Base-by-base conservation (phyloP, 2,797 vertebrate species). In the Atherinosoma microstoma region DNA sequence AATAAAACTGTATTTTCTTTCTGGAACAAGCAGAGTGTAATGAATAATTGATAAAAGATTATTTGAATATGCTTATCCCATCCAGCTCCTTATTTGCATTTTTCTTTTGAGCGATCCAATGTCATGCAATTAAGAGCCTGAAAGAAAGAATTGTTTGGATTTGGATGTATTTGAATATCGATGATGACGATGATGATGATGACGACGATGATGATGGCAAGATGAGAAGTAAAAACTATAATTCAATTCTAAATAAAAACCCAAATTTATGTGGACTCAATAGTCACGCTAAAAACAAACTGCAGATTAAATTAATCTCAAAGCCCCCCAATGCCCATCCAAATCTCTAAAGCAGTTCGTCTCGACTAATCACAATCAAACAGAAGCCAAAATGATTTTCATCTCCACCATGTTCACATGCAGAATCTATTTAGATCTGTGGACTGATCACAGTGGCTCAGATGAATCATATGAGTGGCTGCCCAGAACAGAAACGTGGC, bases 221-320 rank as follows among this genome's bases (percentile, higher is more conserved):
- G 40, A 73, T 27, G 40, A 64, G 32, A 67, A 61, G n/a, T 4
- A 56, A 61, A 58, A 59, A 49, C 0, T 42, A 49, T 6, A 64
- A 72, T 69, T 79, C 12, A 10, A 18, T 70, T 62, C 59, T 60
- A 27, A 70, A 67, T 4, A 49, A 64, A 42, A 3, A 63, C 36
- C 32, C 13, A 18, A 64, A 66, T 22, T 45, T 54, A 75, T 45
- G 45, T 3, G 9, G 73, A 66, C 51, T 74, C 64, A 29, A 66
- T 64, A 64, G 67, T 73, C 45, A 68, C 22, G 71, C 76, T 61
- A 66, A 63, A 75, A 84, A 73, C 65, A 86, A 82, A 70, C 66
- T 13, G 67, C 0, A 20, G 66, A 79, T 82, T 47, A 67, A 70
- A 35, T 69, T 76, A 67, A 84, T 75, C 72, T 53, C 16, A 36